A percentile compares a stretch with the other conserved stretches of the same genome.
phyloP scores from a whole-genome alignment of 37 sponge, comb jelly and placozoan genomes.

The Diacarnus erythraeanus region DNA sequence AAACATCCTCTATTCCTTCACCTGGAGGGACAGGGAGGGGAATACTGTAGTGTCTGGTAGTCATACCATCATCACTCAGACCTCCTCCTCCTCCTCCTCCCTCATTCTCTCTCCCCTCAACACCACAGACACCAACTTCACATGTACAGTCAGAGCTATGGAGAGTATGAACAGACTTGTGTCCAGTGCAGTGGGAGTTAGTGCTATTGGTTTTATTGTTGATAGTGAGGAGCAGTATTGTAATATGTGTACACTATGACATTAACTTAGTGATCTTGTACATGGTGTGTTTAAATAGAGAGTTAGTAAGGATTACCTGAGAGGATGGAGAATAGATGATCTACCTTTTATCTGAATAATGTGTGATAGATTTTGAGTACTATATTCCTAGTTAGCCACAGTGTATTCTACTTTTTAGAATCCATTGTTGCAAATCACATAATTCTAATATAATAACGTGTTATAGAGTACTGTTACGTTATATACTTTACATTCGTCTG shows the following conservation, averaged over 20 bases:
- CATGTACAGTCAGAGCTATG: background rate
- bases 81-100: background rate
- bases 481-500: no score
- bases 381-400: no score
- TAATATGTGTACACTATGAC: background rate
- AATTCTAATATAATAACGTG: no score
- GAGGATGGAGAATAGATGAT: no score
- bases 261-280: background rate
- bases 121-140: conserved; percentile 21
- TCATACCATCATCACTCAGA: background rate
- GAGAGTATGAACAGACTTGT: background rate
- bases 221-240: background rate
- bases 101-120: conserved; percentile 27
- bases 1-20: background rate
- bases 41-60: background rate
- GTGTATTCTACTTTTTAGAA: no score
- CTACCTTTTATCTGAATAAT: no score
- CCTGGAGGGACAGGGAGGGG: background rate
- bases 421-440: no score
- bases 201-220: background rate
- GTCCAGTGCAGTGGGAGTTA: background rate
- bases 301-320: no score
- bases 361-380: no score
- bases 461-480: no score
- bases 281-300: no score